Percentiles rank a stretch among this genome's conserved stretches.
These are phyloP conservation scores for Hemistola chrysoprasaria DNA, from an alignment of 2,888 invertebrate species.

Conservation along the genomic window DNA sequence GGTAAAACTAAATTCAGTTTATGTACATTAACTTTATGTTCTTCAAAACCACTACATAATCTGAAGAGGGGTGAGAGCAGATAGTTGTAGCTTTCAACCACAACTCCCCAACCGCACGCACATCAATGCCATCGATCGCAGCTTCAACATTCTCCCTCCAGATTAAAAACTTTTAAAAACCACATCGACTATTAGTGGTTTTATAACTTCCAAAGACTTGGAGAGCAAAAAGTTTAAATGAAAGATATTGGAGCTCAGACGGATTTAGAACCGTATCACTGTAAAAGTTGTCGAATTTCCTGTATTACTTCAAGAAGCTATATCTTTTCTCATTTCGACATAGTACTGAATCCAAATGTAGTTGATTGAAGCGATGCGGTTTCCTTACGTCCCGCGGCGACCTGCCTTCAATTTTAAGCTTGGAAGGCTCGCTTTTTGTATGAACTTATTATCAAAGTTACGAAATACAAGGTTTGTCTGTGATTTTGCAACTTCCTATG, in stretches of 20 bases:
- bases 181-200: conserved; percentile 69
- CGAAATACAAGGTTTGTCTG: no score
- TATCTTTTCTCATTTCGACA: background rate
- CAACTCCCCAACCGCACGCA: conserved; percentile 11
- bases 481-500: no score
- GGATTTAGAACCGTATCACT: conserved; percentile 7
- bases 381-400: conserved; percentile 31
- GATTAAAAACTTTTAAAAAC: conserved; percentile 55
- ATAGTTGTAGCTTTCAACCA: background rate
- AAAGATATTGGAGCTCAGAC: conserved; percentile 40
- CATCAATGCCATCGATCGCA: conserved; percentile 10
- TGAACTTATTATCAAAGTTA: no score
- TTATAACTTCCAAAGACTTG: conserved; percentile 58
- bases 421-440: conserved; percentile 30
- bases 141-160: conserved; percentile 18
- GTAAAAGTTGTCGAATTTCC: background rate
- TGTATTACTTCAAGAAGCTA: background rate
- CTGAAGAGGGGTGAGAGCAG: no score
- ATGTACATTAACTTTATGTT: no score
- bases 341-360: background rate
- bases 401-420: conserved; percentile 32
- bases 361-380: conserved; percentile 41
- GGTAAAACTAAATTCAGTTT: no score
- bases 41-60: no score
- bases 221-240: conserved; percentile 57